Conservation (phyloP, 1,140 invertebrate genomes). For the Maniola jurtina region DNA sequence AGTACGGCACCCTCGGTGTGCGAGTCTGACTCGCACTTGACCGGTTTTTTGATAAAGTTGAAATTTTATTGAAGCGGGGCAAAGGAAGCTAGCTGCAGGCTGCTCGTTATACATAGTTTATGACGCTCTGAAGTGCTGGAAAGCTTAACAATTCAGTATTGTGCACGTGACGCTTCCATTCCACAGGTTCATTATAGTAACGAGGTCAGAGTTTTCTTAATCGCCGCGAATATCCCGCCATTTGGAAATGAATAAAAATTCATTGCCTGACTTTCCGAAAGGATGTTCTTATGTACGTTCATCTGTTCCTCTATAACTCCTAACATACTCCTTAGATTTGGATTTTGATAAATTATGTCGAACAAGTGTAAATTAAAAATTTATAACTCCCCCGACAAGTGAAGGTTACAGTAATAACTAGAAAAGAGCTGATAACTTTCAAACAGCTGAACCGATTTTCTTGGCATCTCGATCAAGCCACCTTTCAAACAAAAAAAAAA, state of each 20-base stretch:
- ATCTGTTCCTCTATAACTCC: too few relatives aligned
- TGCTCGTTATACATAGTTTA: slow-evolving; percentile 12
- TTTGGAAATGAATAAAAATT: slow-evolving; percentile 14
- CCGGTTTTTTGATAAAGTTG: not conserved
- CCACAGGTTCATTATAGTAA: slow-evolving; percentile 31
- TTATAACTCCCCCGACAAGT: too few relatives aligned
- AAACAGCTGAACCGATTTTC: too few relatives aligned
- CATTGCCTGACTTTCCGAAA: not conserved
- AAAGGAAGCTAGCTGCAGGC: slow-evolving; percentile 1
- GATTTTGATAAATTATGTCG: too few relatives aligned
- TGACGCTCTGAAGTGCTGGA: slow-evolving; percentile 14
- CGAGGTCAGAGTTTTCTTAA: slow-evolving; percentile 31
- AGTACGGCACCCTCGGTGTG: too few relatives aligned
- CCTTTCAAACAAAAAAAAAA: too few relatives aligned
- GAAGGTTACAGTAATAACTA: too few relatives aligned
- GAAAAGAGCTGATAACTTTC: too few relatives aligned
- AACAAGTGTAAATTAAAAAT: too few relatives aligned
- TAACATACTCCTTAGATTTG: too few relatives aligned
- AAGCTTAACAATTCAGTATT: slow-evolving; percentile 22
- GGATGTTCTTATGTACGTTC: too few relatives aligned
- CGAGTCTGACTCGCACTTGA: not conserved
- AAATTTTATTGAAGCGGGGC: not conserved
- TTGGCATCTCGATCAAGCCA: too few relatives aligned
- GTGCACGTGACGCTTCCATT: slow-evolving; percentile 28
- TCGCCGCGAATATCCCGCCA: slow-evolving; percentile 19